Evolutionary conservation across 2,888 invertebrate species (phyloP).

Genomic region (Parnassius mnemosyne): DNA sequence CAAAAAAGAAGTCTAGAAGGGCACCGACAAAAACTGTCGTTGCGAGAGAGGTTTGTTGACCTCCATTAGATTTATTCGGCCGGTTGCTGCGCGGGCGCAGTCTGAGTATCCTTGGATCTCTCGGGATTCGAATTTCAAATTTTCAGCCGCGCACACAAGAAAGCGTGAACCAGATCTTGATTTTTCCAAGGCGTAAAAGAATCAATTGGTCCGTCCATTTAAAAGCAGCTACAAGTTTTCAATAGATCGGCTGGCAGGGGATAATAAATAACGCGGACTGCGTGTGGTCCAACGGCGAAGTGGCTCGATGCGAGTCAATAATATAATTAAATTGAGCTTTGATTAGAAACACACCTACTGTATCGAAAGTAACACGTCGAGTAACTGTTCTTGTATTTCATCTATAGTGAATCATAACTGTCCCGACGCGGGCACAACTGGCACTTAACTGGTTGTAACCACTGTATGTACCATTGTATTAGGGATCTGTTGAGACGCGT

Average conservation of each 20-base stretch:
- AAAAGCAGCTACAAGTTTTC: conserved; percentile 16
- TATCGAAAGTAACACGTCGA: conserved; percentile 21
- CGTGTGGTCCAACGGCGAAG: conserved; percentile 29
- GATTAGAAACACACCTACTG: conserved; percentile 33
- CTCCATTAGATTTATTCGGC: conserved; percentile 64
- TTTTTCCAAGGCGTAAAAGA: conserved; percentile 30
- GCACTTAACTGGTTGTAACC: conserved; percentile 3
- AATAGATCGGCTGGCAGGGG: conserved; percentile 17
- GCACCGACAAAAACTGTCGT: conserved; percentile 71
- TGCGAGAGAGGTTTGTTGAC: conserved; percentile 58
- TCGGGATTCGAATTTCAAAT: conserved; percentile 76
- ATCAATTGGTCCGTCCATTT: conserved; percentile 16
- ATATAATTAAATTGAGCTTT: conserved; percentile 29
- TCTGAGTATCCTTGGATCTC: conserved; percentile 58
- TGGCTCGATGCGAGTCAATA: conserved; percentile 20
- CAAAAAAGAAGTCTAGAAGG: conserved; percentile 68
- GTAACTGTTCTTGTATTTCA: conserved; percentile 25
- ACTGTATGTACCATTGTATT: conserved; percentile 4
- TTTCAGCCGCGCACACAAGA: conserved; percentile 68
- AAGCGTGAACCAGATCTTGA: conserved; percentile 52
- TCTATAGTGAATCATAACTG: conserved; percentile 19
- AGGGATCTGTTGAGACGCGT: neutral
- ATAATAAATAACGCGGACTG: conserved; percentile 25
- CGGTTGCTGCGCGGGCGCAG: conserved; percentile 41
- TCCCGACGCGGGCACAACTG: conserved; percentile 5